These are phyloP conservation scores for Okamejei kenojei DNA, from an alignment of 2,797 vertebrate species.

Conservation along the genomic window DNA sequence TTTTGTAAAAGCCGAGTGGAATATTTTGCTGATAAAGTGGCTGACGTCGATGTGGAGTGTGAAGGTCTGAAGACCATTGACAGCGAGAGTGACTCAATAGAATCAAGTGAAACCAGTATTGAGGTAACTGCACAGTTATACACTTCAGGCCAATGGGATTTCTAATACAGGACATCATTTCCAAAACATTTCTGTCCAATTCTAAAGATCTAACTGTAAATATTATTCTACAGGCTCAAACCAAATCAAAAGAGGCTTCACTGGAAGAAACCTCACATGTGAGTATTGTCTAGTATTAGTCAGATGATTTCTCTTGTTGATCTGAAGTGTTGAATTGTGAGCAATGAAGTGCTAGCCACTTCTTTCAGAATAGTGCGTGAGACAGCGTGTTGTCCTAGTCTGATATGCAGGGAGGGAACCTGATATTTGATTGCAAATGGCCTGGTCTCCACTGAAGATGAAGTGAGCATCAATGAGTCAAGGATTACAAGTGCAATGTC, in stretches of 20 bases:
- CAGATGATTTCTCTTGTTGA: neutral
- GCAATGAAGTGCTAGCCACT: neutral
- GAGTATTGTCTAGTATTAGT: neutral
- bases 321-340: neutral
- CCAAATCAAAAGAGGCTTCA: neutral
- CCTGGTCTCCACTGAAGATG: neutral
- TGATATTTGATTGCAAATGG: neutral
- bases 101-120: neutral
- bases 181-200: neutral
- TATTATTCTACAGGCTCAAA: neutral
- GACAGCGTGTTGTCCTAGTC: neutral
- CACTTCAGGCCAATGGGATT: neutral
- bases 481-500: too few species aligned
- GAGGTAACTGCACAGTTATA: neutral
- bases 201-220: neutral
- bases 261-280: neutral
- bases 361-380: neutral
- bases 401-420: neutral
- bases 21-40: slow-evolving; percentile 16
- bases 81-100: neutral
- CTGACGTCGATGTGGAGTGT: neutral
- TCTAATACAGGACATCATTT: neutral
- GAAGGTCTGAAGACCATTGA: neutral
- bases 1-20: slow-evolving; percentile 5
- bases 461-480: neutral